Conservation (phyloP, 2,888 invertebrate genomes). For the Rhagium mordax region DNA sequence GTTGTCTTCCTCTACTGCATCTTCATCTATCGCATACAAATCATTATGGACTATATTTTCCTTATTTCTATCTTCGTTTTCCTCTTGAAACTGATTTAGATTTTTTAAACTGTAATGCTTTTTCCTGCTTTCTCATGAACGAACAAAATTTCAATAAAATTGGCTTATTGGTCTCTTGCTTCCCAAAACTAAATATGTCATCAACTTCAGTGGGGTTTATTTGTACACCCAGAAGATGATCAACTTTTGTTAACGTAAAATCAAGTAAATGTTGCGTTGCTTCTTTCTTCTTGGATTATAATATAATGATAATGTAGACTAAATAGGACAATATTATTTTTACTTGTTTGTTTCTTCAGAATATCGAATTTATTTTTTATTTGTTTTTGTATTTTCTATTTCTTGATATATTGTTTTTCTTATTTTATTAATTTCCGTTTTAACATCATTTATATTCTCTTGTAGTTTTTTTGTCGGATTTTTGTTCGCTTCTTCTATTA, state of each 20-base stretch:
- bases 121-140: not conserved
- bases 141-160: not conserved
- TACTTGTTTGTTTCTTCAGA: not conserved
- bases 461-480: not conserved
- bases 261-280: not conserved
- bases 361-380: too few species aligned
- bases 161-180: not conserved
- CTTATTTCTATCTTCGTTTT: not conserved
- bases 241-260: too few species aligned
- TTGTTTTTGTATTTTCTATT: not conserved
- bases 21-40: not conserved
- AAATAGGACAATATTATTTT: not conserved
- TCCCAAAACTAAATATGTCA: not conserved
- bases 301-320: too few species aligned
- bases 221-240: not conserved
- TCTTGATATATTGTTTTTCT: not conserved
- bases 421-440: not conserved
- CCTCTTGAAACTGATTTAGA: not conserved
- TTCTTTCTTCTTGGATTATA: not conserved
- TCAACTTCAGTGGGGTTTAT: not conserved
- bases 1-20: not conserved
- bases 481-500: not conserved
- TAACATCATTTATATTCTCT: not conserved
- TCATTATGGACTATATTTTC: not conserved
- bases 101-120: not conserved